Conservation (phyloP, 2,888 invertebrate species). For the Trachelus tabidus region DNA sequence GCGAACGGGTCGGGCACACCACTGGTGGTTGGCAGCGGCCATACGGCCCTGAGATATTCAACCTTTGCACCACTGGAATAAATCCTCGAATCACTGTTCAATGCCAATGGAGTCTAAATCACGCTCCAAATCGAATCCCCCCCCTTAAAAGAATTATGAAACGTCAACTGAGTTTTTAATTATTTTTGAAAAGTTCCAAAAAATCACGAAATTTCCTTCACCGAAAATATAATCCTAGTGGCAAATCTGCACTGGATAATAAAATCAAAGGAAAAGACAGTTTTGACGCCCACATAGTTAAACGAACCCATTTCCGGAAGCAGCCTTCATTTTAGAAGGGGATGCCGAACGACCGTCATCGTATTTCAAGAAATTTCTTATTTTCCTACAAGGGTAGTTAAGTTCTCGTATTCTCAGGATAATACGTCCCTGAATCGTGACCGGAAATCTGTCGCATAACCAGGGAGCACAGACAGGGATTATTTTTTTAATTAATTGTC, state of each 20-base stretch:
- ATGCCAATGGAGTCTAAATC: neutral
- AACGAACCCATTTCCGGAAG: neutral
- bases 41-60: slow-evolving; percentile 24
- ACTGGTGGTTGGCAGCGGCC: slow-evolving; percentile 35
- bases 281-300: neutral
- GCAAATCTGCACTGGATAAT: too few relatives aligned
- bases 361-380: neutral
- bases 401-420: neutral
- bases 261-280: too few relatives aligned
- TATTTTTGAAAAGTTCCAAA: neutral
- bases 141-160: neutral
- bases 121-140: neutral
- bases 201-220: neutral
- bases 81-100: neutral
- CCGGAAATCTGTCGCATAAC: neutral
- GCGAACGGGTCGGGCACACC: slow-evolving; percentile 48
- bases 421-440: neutral
- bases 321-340: neutral
- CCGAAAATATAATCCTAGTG: neutral
- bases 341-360: neutral
- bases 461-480: neutral
- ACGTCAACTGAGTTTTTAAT: neutral
- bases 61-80: slow-evolving; percentile 2
- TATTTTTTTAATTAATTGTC: neutral
- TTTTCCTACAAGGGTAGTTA: neutral